Percentiles rank a stretch among this genome's conserved stretches.
Evolutionary conservation across 2,113 vertebrate species (phyloP).

Genomic region (Pholis gunnellus): DNA sequence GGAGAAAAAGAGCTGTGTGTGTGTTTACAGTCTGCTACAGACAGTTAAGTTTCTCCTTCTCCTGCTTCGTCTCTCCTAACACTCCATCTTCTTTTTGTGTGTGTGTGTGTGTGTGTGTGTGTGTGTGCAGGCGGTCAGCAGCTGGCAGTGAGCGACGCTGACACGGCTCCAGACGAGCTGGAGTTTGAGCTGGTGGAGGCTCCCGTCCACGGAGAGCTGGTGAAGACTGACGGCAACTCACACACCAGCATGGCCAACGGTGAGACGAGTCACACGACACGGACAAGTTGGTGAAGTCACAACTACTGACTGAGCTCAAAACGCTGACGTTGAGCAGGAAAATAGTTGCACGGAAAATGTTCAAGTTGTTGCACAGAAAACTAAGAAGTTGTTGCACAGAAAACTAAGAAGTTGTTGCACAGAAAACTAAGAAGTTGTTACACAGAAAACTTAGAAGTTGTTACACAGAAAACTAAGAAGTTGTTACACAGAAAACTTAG

Average conservation of each 20-base stretch:
- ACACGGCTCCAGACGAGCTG: slow-evolving; percentile 88
- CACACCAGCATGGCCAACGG: slow-evolving; percentile 85
- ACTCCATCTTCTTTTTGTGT: not conserved
- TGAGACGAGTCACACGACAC: slow-evolving; percentile 63
- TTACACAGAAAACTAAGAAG: too few relatives aligned
- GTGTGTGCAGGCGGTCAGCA: slow-evolving; percentile 84
- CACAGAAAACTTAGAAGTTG: too few relatives aligned
- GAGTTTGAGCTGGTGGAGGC: slow-evolving; percentile 92
- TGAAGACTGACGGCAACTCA: slow-evolving; percentile 77
- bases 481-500: too few relatives aligned
- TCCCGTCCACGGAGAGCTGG: slow-evolving; percentile 86
- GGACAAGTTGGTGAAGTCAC: too few relatives aligned
- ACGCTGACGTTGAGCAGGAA: not conserved
- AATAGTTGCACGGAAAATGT: too few relatives aligned
- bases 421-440: too few relatives aligned
- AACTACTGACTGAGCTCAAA: not conserved
- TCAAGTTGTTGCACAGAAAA: too few relatives aligned
- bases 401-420: too few relatives aligned
- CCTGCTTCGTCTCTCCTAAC: slow-evolving; percentile 1
- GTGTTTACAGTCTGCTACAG: not conserved
- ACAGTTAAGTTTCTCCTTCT: slow-evolving; percentile 35
- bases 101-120: slow-evolving; percentile 7
- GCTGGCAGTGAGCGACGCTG: slow-evolving; percentile 84
- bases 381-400: too few relatives aligned
- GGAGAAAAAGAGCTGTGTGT: slow-evolving; percentile 1